phyloP scores from a whole-genome alignment of 2,797 vertebrate genomes.

The Kryptolebias ocellatus region DNA sequence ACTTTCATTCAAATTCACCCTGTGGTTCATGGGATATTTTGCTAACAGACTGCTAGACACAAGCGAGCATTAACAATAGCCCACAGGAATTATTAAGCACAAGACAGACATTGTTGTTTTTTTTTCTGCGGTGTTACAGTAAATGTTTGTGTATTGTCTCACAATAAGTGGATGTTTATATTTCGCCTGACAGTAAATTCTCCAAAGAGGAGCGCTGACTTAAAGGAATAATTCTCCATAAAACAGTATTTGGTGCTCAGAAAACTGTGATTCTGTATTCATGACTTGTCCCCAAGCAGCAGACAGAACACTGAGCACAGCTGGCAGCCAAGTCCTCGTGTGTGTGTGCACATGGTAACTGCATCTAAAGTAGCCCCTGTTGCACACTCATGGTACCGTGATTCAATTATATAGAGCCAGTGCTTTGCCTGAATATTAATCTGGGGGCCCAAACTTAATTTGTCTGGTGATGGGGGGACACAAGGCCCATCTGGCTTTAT shows the following conservation, averaged over 20 bases:
- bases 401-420: slow-evolving; percentile 81
- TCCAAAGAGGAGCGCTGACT: neutral
- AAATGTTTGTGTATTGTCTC: neutral
- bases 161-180: neutral
- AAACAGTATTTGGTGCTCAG: slow-evolving; percentile 35
- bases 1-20: no score
- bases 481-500: slow-evolving; percentile 75
- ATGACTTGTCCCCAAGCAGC: slow-evolving; percentile 55
- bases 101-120: neutral
- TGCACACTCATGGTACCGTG: slow-evolving; percentile 77
- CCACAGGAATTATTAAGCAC: no score
- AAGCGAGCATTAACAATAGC: no score
- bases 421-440: slow-evolving; percentile 84
- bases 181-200: neutral
- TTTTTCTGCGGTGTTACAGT: neutral
- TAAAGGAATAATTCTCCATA: slow-evolving; percentile 27
- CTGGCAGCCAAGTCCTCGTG: slow-evolving; percentile 63
- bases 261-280: slow-evolving; percentile 57
- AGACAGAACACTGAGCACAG: slow-evolving; percentile 65
- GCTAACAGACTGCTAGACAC: no score
- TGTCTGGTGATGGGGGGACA: slow-evolving; percentile 77
- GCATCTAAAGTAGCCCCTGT: slow-evolving; percentile 79
- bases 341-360: slow-evolving; percentile 47
- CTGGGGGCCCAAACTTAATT: slow-evolving; percentile 80
- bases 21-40: no score